Conservation (phyloP, 2,797 vertebrate genomes). For the Semaprochilodus insignis region DNA sequence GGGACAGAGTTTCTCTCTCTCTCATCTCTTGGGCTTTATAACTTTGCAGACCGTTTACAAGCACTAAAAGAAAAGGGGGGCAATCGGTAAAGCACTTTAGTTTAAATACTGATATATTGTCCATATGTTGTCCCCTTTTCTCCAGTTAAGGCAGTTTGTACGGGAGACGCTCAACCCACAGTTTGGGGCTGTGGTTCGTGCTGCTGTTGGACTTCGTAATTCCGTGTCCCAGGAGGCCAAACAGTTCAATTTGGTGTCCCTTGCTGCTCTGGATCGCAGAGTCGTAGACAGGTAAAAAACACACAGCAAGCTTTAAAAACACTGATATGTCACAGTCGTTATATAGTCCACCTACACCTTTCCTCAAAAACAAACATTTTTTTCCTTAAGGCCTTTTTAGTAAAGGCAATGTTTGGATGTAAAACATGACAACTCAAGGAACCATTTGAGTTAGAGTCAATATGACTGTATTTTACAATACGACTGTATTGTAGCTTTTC, state of each 20-base stretch:
- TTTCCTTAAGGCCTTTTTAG: no score
- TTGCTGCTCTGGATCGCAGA: constrained; percentile 76
- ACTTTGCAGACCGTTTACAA: no score
- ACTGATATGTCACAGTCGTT: neutral
- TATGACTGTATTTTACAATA: no score
- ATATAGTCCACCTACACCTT: neutral
- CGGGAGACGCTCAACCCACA: constrained; percentile 67
- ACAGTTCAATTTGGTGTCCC: constrained; percentile 73
- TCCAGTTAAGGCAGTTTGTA: constrained; percentile 75
- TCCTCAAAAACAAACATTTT: no score
- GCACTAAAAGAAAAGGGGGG: no score
- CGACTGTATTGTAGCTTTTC: no score
- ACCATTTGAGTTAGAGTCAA: no score
- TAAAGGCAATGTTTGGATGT: no score
- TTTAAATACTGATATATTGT: neutral
- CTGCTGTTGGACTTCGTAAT: constrained; percentile 72
- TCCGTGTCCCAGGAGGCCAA: constrained; percentile 75
- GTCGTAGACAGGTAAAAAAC: constrained; percentile 71
- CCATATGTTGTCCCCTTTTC: constrained; percentile 1
- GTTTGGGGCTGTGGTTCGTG: constrained; percentile 66
- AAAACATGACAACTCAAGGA: no score
- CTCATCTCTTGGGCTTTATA: no score
- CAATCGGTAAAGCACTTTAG: neutral
- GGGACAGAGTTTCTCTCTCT: no score
- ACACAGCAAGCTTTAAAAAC: neutral